phyloP scores from a whole-genome alignment of 2,113 vertebrate species.

The Corydoras sp. region DNA sequence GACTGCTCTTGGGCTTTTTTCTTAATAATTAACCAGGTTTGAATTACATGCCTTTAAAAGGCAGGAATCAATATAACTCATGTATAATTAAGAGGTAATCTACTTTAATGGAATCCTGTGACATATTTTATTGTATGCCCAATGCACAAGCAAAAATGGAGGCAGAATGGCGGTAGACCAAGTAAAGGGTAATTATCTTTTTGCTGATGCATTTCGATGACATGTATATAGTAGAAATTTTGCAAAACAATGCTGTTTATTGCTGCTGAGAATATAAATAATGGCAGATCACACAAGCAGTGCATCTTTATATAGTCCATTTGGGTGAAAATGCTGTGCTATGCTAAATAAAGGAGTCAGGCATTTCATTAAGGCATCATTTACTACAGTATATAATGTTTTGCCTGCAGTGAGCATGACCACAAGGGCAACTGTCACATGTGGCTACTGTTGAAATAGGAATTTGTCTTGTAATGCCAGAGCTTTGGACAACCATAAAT shows the following conservation, averaged over 20 bases:
- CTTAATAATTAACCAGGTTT: conserved; percentile 55
- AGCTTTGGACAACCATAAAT: not conserved
- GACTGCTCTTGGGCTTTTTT: conserved; percentile 29
- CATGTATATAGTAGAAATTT: not conserved
- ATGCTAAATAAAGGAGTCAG: not conserved
- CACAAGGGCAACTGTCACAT: not conserved
- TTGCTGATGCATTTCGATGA: not conserved
- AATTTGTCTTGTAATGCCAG: not conserved
- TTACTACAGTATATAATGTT: not conserved
- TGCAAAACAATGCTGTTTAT: not conserved
- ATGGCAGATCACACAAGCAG: not conserved
- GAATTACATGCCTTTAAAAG: conserved; percentile 56
- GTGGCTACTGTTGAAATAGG: not conserved
- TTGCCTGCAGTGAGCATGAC: not conserved
- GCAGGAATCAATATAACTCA: conserved; percentile 54
- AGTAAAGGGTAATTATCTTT: not conserved
- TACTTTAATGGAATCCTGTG: conserved; percentile 50
- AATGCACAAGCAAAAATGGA: conserved; percentile 31
- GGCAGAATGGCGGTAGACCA: not conserved
- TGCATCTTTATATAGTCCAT: not conserved
- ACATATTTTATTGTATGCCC: conserved; percentile 44
- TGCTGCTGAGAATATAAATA: not conserved
- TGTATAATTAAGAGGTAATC: conserved; percentile 60
- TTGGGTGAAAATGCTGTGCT: conserved; percentile 2
- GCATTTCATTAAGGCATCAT: conserved; percentile 26